Base-by-base conservation (phyloP, 2,888 invertebrate genomes). In the Salpingus planirostris region DNA sequence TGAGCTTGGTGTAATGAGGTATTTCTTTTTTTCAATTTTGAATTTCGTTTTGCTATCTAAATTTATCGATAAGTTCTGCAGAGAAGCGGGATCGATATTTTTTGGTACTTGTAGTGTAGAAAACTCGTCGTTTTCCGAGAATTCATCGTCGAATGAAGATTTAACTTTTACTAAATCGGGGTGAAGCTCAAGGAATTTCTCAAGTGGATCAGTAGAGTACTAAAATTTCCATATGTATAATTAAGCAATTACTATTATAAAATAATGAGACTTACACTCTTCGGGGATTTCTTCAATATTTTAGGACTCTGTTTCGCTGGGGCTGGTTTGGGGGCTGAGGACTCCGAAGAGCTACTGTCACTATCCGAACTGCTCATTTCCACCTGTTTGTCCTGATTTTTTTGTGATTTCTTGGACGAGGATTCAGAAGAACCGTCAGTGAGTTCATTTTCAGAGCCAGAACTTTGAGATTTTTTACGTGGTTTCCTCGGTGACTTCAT, bases 101-200 rank as follows among this genome's bases (percentile, higher is more conserved):
- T 47, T 52, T 3, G 49, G 50, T 13, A 49, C 31, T 24, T 48
- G 40, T 12, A 53, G 33, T 15, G 51, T 24, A 22, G 37, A 43
- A 46, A 38, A 21, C n/a, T 38, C 38, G 6, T 34, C 31, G 7
- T 38, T 25, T 11, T 38, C 31, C 13, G 15, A 13, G 12, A 32
- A 7, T 10, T 11, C 21, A 14, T 38, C 33, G 7, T 24, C 27
- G 3, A 33, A 5, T 8, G n/a, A n/a, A n/a, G n/a, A n/a, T n/a
- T n/a, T 11, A 7, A 33, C 3, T 10, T 24, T 26, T 8, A n/a
- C 21, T 7, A 27, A 24, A 23, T 24, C 13, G 2, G 27, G 27
- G 11, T 38, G 15, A 12, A 30, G 13, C 1, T 12, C 6, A 14
- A 29, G n/a, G 13, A 33, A 37, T 21, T 22, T 15, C 36, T 21